phyloP scores from a whole-genome alignment of 2,113 vertebrate species.

The Neolamprologus caudopunctatus region DNA sequence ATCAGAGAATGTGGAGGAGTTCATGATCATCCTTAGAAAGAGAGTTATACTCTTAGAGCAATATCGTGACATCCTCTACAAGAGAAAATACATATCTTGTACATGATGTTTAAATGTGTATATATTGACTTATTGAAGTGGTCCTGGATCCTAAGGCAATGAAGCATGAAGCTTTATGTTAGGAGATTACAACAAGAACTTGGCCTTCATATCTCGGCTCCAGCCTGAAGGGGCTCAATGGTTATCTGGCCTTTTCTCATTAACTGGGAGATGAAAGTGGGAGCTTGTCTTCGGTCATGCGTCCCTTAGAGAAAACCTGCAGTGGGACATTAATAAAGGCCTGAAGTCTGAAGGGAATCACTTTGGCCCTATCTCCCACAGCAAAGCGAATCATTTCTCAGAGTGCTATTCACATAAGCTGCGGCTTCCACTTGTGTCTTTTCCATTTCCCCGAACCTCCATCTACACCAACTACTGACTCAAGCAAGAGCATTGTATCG shows the following conservation, averaged over 20 bases:
- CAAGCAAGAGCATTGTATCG: background rate
- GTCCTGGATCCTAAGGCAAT: constrained; percentile 11
- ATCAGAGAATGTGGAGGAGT: background rate
- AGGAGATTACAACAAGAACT: constrained; percentile 34
- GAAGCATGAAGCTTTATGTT: constrained; percentile 25
- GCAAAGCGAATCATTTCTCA: constrained; percentile 28
- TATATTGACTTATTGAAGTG: constrained; percentile 52
- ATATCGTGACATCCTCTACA: background rate
- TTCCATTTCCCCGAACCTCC: background rate
- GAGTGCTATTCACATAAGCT: constrained; percentile 6
- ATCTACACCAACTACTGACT: background rate
- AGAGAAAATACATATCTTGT: constrained; percentile 15
- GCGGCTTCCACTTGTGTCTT: constrained; percentile 7
- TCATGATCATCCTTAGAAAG: background rate
- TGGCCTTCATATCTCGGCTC: constrained; percentile 27
- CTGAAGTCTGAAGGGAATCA: constrained; percentile 39
- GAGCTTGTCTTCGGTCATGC: constrained; percentile 39
- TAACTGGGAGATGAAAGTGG: constrained; percentile 55
- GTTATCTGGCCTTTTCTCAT: constrained; percentile 65
- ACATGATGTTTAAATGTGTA: constrained; percentile 47
- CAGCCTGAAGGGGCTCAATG: constrained; percentile 40
- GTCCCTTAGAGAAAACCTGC: constrained; percentile 55
- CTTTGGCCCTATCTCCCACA: constrained; percentile 21
- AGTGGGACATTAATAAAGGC: constrained; percentile 53
- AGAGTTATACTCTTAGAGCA: background rate